A percentile compares a stretch with the other conserved stretches of the same genome.
Evolutionary conservation across 2,113 vertebrate genomes (phyloP).

Genomic region (Catharus minimus): DNA sequence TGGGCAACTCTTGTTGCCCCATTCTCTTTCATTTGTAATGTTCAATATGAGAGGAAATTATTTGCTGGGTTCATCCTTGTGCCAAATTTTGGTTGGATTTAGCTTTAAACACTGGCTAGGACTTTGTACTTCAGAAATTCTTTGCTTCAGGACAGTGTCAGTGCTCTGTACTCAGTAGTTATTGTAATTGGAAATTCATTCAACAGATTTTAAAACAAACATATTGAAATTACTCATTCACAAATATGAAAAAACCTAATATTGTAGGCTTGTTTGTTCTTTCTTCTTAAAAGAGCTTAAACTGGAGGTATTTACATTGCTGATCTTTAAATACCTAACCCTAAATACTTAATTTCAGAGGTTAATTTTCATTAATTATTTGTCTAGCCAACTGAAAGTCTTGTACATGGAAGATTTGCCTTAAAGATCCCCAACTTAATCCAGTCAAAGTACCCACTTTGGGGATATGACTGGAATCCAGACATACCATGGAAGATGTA

Average conservation of each 20-base stretch:
- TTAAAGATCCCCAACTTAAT: background rate
- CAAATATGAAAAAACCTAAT: background rate
- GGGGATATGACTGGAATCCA: background rate
- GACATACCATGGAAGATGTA: background rate
- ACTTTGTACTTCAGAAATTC: background rate
- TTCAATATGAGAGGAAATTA: background rate
- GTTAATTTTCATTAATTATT: background rate
- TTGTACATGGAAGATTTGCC: background rate
- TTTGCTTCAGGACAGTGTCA: background rate
- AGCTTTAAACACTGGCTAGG: background rate
- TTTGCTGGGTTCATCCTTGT: background rate
- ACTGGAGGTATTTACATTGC: background rate
- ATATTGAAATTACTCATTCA: background rate
- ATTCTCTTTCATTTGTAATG: background rate
- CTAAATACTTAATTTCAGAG: background rate
- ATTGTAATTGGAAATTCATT: background rate
- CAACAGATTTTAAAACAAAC: background rate
- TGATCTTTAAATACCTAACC: background rate
- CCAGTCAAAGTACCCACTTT: background rate
- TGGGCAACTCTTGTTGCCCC: background rate
- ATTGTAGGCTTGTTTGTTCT: background rate
- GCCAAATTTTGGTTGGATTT: conserved; percentile 9
- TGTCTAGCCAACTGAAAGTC: background rate
- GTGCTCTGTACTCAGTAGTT: background rate
- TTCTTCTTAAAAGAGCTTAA: background rate